These are phyloP conservation scores for Eilema depressum DNA, from an alignment of 2,888 invertebrate genomes.

Conservation along the genomic window DNA sequence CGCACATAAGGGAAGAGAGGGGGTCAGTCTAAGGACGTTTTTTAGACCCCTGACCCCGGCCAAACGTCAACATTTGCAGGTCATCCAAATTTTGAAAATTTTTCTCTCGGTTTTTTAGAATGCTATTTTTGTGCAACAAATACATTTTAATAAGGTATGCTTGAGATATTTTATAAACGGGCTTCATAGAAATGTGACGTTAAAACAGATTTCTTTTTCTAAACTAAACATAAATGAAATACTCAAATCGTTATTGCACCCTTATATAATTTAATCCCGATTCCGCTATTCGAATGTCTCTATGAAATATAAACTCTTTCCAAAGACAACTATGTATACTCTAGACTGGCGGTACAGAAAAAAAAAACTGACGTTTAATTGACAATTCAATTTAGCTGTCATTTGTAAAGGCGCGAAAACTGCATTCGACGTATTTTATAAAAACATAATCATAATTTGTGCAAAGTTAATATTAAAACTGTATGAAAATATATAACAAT, in stretches of 20 bases:
- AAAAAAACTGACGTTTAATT: not conserved
- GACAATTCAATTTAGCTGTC: not conserved
- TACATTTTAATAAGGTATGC: not conserved
- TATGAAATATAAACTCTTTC: conserved; percentile 22
- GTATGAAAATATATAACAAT: not conserved
- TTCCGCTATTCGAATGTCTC: conserved; percentile 25
- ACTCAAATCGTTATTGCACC: conserved; percentile 47
- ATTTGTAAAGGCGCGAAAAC: not conserved
- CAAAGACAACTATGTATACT: not conserved
- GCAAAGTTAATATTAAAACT: not conserved
- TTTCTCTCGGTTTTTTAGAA: no score
- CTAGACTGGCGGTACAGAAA: not conserved
- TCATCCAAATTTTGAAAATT: not conserved
- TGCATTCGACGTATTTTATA: not conserved
- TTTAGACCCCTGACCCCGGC: not conserved
- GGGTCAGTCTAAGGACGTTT: not conserved
- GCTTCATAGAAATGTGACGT: conserved; percentile 13
- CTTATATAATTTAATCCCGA: conserved; percentile 33
- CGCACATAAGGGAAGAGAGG: not conserved
- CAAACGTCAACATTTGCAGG: not conserved
- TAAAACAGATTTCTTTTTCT: conserved; percentile 19
- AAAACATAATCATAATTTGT: not conserved
- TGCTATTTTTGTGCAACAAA: no score
- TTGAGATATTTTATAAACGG: not conserved
- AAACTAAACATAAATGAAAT: conserved; percentile 33